Conservation (phyloP, 2,888 invertebrate species). For the Tiliacea aurago region DNA sequence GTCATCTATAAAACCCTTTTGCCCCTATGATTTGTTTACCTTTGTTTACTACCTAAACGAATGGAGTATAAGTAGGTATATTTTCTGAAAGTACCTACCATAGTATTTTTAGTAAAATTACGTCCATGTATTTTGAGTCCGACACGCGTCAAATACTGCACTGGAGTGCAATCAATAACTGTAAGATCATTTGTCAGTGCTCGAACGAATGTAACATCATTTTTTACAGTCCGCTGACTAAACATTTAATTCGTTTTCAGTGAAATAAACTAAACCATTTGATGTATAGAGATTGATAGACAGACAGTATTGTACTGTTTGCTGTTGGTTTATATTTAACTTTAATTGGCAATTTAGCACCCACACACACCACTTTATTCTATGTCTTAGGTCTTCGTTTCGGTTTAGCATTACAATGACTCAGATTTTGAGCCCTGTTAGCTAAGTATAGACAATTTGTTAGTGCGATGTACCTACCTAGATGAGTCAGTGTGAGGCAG, state of each 20-base stretch:
- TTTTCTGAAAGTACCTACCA: neutral
- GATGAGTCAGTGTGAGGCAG: too few species aligned
- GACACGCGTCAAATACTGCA: slow-evolving; percentile 24
- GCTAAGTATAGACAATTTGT: neutral
- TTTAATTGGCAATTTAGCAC: neutral
- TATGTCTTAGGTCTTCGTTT: neutral
- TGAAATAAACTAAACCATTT: slow-evolving; percentile 43
- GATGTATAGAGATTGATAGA: slow-evolving; percentile 20
- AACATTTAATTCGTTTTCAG: slow-evolving; percentile 46
- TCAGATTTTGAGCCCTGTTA: neutral
- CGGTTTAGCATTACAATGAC: neutral
- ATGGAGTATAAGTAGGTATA: neutral
- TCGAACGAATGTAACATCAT: slow-evolving; percentile 40
- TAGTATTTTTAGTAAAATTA: neutral
- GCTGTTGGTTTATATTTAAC: slow-evolving; percentile 10
- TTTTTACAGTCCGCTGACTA: slow-evolving; percentile 41
- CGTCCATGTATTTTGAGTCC: slow-evolving; percentile 1
- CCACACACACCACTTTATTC: neutral
- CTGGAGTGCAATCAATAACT: slow-evolving; percentile 47
- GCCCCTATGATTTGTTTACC: too few species aligned
- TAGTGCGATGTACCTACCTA: neutral
- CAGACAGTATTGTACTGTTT: slow-evolving; percentile 10
- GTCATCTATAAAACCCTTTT: too few species aligned
- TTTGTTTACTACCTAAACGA: too few species aligned
- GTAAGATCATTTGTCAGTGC: slow-evolving; percentile 46